Percentiles rank a stretch among this genome's conserved stretches.
Conservation (phyloP, 2,888 invertebrate genomes). For the Amphiduros pacificus region DNA sequence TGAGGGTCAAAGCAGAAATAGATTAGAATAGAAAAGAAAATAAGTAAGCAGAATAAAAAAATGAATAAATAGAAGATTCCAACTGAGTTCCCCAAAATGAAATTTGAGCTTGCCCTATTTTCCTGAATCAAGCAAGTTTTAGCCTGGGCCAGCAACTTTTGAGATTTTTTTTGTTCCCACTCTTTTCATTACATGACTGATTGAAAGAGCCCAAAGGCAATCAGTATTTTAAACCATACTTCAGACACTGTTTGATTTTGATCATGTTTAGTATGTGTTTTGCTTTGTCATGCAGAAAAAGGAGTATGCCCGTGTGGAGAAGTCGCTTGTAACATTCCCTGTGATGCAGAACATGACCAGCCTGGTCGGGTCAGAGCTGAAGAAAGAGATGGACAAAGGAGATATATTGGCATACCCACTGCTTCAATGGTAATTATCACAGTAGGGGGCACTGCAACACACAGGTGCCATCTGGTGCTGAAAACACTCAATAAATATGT, state of each 20-base stretch:
- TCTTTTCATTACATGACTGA: too few species aligned
- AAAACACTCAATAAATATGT: too few species aligned
- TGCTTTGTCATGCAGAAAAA: constrained; percentile 32
- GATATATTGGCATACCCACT: constrained; percentile 46
- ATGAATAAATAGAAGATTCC: too few species aligned
- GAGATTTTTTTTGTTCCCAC: too few species aligned
- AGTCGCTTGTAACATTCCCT: constrained; percentile 35
- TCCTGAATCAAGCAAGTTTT: too few species aligned
- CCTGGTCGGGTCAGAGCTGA: constrained; percentile 32
- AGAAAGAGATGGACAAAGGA: constrained; percentile 35
- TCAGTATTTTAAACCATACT: too few species aligned
- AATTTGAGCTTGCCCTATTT: too few species aligned
- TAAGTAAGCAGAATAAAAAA: too few species aligned
- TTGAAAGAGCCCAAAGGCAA: too few species aligned
- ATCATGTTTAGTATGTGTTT: background rate
- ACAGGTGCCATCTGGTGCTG: background rate
- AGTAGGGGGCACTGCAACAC: background rate
- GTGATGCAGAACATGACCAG: constrained; percentile 38
- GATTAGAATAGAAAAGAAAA: background rate
- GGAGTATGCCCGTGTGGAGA: constrained; percentile 35
- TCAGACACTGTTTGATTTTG: too few species aligned
- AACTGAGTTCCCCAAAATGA: too few species aligned
- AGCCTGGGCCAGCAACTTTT: too few species aligned
- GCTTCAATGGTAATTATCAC: constrained; percentile 43
- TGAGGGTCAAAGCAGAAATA: background rate